phyloP scores from a whole-genome alignment of 2,113 vertebrate species.

The Apeltes quadracus region DNA sequence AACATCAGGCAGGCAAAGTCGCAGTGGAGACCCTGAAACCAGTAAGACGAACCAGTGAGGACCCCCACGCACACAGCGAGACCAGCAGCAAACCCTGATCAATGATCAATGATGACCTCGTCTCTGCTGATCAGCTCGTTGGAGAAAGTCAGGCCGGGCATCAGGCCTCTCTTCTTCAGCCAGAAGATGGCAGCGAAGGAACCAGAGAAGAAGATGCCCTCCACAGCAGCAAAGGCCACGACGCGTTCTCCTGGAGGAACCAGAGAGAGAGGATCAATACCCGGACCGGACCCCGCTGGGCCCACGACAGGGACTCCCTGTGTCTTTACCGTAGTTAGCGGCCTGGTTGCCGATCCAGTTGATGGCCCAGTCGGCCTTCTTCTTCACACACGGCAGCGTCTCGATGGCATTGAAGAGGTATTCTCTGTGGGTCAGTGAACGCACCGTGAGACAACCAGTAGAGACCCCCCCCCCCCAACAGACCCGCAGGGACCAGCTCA shows the following conservation, averaged over 20 bases:
- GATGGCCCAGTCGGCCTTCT: constrained; percentile 98
- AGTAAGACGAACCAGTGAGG: background rate
- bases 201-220: background rate
- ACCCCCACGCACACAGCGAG: background rate
- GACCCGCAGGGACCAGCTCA: constrained; percentile 39
- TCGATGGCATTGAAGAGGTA: constrained; percentile 97
- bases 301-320: no score
- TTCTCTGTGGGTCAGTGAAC: constrained; percentile 79
- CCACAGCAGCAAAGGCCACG: constrained; percentile 90
- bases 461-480: background rate
- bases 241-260: constrained; percentile 87
- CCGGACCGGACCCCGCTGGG: background rate
- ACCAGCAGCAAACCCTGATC: background rate
- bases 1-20: constrained; percentile 97
- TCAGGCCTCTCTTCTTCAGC: constrained; percentile 97
- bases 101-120: constrained; percentile 80
- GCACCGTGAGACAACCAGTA: background rate
- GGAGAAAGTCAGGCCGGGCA: constrained; percentile 98
- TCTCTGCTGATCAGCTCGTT: constrained; percentile 98
- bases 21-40: constrained; percentile 86
- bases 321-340: constrained; percentile 85
- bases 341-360: constrained; percentile 94
- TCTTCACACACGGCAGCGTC: constrained; percentile 94
- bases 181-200: constrained; percentile 98
- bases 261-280: background rate